These are phyloP conservation scores for Geopemphigus sp. DNA, from an alignment of 1,140 invertebrate genomes.

Conservation along the genomic window DNA sequence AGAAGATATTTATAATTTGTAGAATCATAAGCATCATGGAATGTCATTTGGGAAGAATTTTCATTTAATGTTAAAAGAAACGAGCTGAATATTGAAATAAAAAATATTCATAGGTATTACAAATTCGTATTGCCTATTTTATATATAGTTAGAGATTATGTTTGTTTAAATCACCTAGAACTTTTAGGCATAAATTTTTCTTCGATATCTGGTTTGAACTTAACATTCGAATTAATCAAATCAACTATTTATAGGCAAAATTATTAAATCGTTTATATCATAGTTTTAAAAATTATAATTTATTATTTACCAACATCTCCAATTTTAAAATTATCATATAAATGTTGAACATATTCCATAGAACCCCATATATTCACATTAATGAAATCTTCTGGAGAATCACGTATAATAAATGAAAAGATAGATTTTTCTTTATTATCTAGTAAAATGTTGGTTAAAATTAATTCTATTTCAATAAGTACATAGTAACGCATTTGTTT, in stretches of 20 bases:
- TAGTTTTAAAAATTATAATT: background rate
- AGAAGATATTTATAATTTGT: constrained; percentile 57
- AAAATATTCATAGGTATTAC: background rate
- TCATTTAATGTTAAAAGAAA: constrained; percentile 64
- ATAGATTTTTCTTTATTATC: constrained; percentile 59
- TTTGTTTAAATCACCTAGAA: background rate
- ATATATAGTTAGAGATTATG: background rate
- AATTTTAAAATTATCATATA: constrained; percentile 62
- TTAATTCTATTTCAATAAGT: no score
- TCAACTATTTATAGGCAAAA: constrained; percentile 24
- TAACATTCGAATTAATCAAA: constrained; percentile 41
- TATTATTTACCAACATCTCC: constrained; percentile 63
- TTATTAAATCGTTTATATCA: background rate
- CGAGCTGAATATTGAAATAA: constrained; percentile 56
- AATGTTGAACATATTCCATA: constrained; percentile 60
- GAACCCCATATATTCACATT: constrained; percentile 69
- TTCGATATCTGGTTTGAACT: background rate
- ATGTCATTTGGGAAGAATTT: constrained; percentile 60
- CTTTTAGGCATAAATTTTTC: constrained; percentile 7
- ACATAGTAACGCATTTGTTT: no score
- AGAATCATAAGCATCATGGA: constrained; percentile 14
- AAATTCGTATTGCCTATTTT: background rate
- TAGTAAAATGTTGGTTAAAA: no score
- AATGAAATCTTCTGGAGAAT: constrained; percentile 67
- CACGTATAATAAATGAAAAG: constrained; percentile 68